Conservation (phyloP, 2,113 vertebrate species). For the Plecturocebus donacophilus region DNA sequence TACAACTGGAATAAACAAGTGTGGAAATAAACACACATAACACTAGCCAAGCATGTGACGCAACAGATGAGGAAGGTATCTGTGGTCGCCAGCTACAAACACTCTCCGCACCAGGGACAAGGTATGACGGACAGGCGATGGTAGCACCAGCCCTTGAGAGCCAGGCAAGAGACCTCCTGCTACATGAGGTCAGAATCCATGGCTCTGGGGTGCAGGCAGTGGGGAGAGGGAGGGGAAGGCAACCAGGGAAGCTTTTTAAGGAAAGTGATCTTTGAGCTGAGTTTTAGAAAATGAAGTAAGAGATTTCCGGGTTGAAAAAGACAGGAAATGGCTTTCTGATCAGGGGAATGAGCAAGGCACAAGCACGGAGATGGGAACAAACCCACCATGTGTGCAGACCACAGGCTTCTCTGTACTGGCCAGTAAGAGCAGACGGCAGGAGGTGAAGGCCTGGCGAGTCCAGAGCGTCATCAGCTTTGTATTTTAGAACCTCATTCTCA, state of each 20-base stretch:
- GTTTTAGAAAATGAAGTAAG: not conserved
- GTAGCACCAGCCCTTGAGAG: not conserved
- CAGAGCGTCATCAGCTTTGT: no score
- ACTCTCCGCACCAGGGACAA: no score
- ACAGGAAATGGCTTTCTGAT: not conserved
- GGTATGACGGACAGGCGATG: not conserved
- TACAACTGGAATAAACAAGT: not conserved
- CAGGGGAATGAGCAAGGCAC: not conserved
- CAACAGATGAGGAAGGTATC: not conserved
- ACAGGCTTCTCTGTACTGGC: not conserved
- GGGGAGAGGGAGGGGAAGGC: rapidly evolving
- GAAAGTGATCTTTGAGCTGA: not conserved
- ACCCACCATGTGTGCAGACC: rapidly evolving
- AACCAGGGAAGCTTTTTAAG: not conserved
- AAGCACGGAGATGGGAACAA: not conserved
- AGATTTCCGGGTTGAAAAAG: not conserved
- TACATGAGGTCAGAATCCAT: not conserved
- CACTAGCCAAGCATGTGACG: not conserved
- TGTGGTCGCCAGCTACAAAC: rapidly evolving
- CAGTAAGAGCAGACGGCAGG: rapidly evolving
- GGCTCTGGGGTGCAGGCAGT: not conserved
- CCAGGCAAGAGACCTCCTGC: not conserved
- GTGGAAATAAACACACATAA: not conserved
- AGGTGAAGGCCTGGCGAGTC: not conserved
- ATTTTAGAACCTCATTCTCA: not conserved